Evolutionary conservation across 2,797 vertebrate genomes (phyloP).

Genomic region (Takifugu ocellatus): DNA sequence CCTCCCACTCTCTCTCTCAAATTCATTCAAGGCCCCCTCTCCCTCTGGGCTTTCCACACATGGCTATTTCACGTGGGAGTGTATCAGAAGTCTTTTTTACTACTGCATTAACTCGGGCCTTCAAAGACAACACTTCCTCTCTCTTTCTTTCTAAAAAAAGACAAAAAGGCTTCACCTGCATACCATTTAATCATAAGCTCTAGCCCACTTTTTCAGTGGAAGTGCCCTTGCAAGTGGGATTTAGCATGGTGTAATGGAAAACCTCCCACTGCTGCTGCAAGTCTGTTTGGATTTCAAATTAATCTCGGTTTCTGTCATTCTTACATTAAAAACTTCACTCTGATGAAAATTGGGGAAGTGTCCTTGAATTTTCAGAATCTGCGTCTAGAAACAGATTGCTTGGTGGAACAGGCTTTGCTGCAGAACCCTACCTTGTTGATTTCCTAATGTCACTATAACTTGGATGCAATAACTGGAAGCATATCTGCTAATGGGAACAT

Average conservation of each 20-base stretch:
- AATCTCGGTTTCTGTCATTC: conserved; percentile 47
- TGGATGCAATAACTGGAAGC: conserved; percentile 54
- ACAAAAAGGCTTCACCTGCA: conserved; percentile 62
- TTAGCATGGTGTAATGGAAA: conserved; percentile 57
- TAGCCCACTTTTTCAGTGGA: conserved; percentile 66
- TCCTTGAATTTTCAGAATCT: conserved; percentile 32
- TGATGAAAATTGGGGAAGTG: conserved; percentile 21
- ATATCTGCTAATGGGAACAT: conserved; percentile 55
- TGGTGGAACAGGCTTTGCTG: conserved; percentile 46
- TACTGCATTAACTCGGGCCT: conserved; percentile 75
- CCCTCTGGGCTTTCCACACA: conserved; percentile 68
- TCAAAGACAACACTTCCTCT: conserved; percentile 63
- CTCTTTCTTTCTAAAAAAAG: conserved; percentile 28
- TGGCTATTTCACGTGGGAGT: conserved; percentile 69
- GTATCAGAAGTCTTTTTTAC: conserved; percentile 68
- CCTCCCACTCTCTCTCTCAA: conserved; percentile 38
- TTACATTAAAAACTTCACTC: conserved; percentile 17
- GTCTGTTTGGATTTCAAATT: conserved; percentile 47
- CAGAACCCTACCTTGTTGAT: conserved; percentile 39
- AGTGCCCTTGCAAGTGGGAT: conserved; percentile 67
- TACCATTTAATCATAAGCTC: conserved; percentile 71
- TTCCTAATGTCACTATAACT: conserved; percentile 31
- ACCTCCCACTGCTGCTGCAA: conserved; percentile 38
- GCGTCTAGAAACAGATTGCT: conserved; percentile 38
- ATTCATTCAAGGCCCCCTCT: conserved; percentile 69